Percentiles rank a stretch among this genome's conserved stretches.
Evolutionary conservation across 2,113 vertebrate genomes (phyloP).

Genomic region (Rhinoptilus africanus): DNA sequence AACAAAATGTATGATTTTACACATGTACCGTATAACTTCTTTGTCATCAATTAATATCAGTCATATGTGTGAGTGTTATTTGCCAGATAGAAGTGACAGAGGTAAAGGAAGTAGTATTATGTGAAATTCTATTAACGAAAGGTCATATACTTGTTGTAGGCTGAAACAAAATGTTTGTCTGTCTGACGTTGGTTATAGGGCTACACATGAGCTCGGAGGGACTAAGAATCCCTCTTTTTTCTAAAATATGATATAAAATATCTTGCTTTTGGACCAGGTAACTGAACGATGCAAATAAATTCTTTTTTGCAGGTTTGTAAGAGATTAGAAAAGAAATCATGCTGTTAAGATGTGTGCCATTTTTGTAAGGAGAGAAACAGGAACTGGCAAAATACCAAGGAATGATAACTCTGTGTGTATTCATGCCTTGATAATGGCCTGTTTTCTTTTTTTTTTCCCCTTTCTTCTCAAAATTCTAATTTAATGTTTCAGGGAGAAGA

Average conservation of each 20-base stretch:
- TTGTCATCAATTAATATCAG: not conserved
- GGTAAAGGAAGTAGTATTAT: not conserved
- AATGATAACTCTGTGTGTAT: not conserved
- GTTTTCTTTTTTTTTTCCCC: not conserved
- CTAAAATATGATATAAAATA: not conserved
- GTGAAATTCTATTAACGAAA: not conserved
- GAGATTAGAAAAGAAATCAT: not conserved
- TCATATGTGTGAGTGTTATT: not conserved
- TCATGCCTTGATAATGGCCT: not conserved
- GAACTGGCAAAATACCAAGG: not conserved
- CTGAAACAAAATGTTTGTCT: not conserved
- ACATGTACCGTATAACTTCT: not conserved
- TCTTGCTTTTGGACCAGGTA: not conserved
- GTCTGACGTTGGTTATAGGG: not conserved
- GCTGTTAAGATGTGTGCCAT: not conserved
- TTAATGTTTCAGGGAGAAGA: constrained; percentile 88
- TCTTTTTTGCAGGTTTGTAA: not conserved
- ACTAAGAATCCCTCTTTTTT: not conserved
- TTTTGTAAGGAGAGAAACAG: not conserved
- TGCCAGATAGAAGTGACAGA: not conserved
- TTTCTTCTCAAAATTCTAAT: not conserved
- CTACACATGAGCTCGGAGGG: not conserved
- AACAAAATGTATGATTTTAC: not conserved
- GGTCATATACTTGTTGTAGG: not conserved
- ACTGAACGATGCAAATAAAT: not conserved